A percentile compares a stretch with the other conserved stretches of the same genome.
phyloP scores from a whole-genome alignment of 2,113 vertebrate genomes.

The Thryonomys swinderianus region DNA sequence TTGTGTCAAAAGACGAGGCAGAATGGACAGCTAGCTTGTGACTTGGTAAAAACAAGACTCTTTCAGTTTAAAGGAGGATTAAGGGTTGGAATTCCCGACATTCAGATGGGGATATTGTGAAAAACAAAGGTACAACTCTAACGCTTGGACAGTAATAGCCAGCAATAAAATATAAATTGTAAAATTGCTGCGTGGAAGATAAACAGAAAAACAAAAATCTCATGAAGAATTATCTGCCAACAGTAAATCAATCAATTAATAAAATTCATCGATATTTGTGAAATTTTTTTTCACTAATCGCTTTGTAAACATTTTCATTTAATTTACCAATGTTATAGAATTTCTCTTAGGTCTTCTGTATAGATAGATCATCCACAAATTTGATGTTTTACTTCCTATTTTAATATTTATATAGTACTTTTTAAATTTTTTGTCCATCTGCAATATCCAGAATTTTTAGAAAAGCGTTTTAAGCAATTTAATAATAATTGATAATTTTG shows the following conservation, averaged over 20 bases:
- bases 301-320: not conserved
- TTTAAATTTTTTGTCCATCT: not conserved
- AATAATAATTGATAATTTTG: not conserved
- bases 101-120: rapidly evolving
- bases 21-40: not conserved
- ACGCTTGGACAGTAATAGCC: too few species aligned
- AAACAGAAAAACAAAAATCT: not conserved
- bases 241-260: not conserved
- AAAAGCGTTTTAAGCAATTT: not conserved
- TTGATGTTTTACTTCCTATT: not conserved
- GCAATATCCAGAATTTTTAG: not conserved
- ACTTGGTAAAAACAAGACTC: too few species aligned
- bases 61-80: too few species aligned
- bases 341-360: not conserved
- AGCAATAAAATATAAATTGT: not conserved
- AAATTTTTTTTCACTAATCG: not conserved
- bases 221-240: not conserved
- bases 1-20: not conserved
- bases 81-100: not conserved
- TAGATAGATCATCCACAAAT: not conserved
- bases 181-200: not conserved
- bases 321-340: not conserved
- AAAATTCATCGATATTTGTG: not conserved
- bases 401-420: not conserved
- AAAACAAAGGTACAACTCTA: not conserved